phyloP scores from a whole-genome alignment of 2,113 vertebrate species.

The Maccullochella peelii region DNA sequence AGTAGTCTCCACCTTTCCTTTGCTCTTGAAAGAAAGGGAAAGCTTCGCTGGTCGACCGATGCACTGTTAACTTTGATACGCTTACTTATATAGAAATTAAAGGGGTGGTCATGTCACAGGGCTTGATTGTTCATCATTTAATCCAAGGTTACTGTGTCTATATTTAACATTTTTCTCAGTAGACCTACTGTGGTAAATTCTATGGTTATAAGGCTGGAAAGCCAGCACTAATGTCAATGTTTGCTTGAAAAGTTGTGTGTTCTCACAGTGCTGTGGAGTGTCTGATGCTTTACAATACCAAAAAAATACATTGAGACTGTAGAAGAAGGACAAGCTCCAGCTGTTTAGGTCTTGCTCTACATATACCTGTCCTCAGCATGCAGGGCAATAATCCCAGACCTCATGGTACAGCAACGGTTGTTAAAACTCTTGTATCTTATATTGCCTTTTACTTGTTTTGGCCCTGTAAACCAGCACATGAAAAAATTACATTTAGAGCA shows the following conservation, averaged over 20 bases:
- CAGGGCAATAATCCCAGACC: neutral
- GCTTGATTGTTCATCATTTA: slow-evolving; percentile 26
- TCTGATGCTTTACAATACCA: slow-evolving; percentile 1
- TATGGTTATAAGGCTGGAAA: neutral
- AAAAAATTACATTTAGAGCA: neutral
- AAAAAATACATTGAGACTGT: neutral
- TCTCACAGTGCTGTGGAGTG: neutral
- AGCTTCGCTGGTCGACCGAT: slow-evolving; percentile 29
- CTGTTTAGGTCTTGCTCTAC: slow-evolving; percentile 19
- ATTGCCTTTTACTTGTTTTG: neutral
- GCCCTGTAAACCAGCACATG: neutral
- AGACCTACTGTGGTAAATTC: neutral
- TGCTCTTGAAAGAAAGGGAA: slow-evolving; percentile 40
- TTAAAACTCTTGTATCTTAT: neutral
- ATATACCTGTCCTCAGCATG: neutral
- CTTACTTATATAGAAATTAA: slow-evolving; percentile 48
- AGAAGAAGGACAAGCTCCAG: neutral
- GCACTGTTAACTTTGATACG: slow-evolving; percentile 57
- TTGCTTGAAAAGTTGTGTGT: neutral
- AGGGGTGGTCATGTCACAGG: slow-evolving; percentile 30
- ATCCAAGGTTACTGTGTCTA: slow-evolving; percentile 37
- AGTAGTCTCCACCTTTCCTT: slow-evolving; percentile 61
- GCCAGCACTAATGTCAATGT: neutral
- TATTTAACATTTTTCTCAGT: slow-evolving; percentile 3
- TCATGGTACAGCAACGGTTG: neutral